Evolutionary conservation across 1,140 invertebrate species (phyloP).

Genomic region (Drosophila trapezifrons): DNA sequence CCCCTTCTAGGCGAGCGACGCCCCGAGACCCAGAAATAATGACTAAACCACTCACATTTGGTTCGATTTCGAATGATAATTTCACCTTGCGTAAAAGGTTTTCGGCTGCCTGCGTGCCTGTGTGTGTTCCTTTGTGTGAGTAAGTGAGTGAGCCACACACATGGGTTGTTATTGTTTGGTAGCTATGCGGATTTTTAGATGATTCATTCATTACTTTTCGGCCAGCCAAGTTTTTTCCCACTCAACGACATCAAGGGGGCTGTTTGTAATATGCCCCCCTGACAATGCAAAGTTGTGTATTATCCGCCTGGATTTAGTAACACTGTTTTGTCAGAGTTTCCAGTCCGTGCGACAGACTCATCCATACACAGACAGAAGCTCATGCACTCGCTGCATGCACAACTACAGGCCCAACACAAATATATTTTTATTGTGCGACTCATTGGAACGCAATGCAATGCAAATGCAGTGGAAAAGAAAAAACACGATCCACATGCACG

Average conservation of each 20-base stretch:
- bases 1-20: constrained; percentile 35
- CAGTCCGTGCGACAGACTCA: constrained; percentile 45
- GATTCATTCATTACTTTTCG: constrained; percentile 60
- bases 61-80: constrained; percentile 66
- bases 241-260: constrained; percentile 38
- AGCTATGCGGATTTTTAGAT: constrained; percentile 73
- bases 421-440: constrained; percentile 30
- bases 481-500: constrained; percentile 44
- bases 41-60: constrained; percentile 56
- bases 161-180: constrained; percentile 41
- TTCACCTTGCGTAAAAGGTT: constrained; percentile 78
- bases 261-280: constrained; percentile 42
- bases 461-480: constrained; percentile 6
- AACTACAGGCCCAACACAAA: constrained; percentile 18
- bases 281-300: constrained; percentile 56
- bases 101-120: constrained; percentile 31
- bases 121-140: constrained; percentile 39
- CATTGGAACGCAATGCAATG: constrained; percentile 31
- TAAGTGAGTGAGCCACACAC: constrained; percentile 67
- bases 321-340: constrained; percentile 44
- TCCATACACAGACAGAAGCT: constrained; percentile 20
- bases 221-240: constrained; percentile 56
- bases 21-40: constrained; percentile 53
- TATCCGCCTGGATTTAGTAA: constrained; percentile 47
- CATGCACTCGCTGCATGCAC: constrained; percentile 21